Evolutionary conservation across 92 coral and sea anemone genomes (phyloP), one percentile per base, ranked within the genome.

Genomic region (Palythoa grandis): DNA sequence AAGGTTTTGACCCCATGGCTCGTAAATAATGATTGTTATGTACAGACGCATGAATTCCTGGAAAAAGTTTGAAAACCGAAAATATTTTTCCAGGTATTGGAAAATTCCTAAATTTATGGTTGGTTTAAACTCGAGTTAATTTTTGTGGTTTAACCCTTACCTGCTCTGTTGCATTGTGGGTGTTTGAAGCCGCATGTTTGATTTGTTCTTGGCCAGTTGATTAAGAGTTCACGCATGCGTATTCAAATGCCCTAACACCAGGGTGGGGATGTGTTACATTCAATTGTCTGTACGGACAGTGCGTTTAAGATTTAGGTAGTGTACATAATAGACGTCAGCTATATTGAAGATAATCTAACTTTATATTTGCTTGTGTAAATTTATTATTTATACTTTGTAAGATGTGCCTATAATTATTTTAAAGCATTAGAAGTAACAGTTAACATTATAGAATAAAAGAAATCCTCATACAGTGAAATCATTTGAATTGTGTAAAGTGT

Each of bases 301-400:
- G 50, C 7, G 50, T 43, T 43, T 43, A 43, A 58, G 20, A 58
- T 16, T 58, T 14, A 58, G 65, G 6, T 47, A 73, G 56, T 77
- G 83, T 77, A 77, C 70, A 77, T 54, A 77, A 52, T 39, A 77
- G 37, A 50, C 4, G 7, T 43, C 8, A 77, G 20, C 24, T 58
- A 58, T 56, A 29, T 56, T n/a, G 43, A 38, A 58, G 68, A 56
- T 52, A 58, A 23, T 11, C 56, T 76, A 11, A 3, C 40, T 74
- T 60, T 74, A 57, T 29, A 54, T 77, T 77, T 77, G 6, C 53
- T 77, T 77, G 52, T 56, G 82, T 56, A 54, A 15, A 77, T 24
- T 53, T 77, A 58, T 77, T 77, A 77, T 77, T 77, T 77, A 77
- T 77, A 29, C 53, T 35, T 77, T 58, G 53, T 10, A 77, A 77